Evolutionary conservation across 2,113 vertebrate genomes (phyloP).

Genomic region (Trematocara macrostoma): DNA sequence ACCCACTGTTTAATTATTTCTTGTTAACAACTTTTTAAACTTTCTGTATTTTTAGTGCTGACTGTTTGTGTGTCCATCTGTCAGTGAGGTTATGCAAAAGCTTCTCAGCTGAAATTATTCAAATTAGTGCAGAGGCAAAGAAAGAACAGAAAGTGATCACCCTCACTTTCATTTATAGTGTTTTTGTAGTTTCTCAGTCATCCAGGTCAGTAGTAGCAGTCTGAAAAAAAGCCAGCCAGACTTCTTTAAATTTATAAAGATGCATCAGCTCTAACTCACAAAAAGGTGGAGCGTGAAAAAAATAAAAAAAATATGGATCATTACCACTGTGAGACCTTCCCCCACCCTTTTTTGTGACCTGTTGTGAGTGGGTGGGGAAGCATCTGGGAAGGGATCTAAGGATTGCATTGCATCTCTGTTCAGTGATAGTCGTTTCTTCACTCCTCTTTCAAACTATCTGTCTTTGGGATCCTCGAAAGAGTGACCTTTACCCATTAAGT

Average conservation of each 20-base stretch:
- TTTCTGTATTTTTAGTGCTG: background rate
- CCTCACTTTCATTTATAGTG: background rate
- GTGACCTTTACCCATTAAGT: background rate
- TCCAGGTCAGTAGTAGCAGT: background rate
- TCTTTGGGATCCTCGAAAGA: background rate
- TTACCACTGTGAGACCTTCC: background rate
- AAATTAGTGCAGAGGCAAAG: background rate
- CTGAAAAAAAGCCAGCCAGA: background rate
- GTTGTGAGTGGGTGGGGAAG: background rate
- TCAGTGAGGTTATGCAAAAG: background rate
- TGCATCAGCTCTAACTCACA: background rate
- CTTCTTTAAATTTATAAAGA: background rate
- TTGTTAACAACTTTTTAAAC: background rate
- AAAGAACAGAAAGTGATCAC: background rate
- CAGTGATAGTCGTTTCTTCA: background rate
- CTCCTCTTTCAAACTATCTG: background rate
- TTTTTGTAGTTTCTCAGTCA: background rate
- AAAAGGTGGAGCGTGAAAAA: background rate
- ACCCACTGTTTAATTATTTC: background rate
- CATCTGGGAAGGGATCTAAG: background rate
- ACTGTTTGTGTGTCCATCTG: background rate
- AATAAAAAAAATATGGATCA: background rate
- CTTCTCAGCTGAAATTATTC: background rate
- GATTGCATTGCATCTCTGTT: background rate
- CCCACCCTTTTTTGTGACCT: background rate